phyloP scores from a whole-genome alignment of 2,888 invertebrate species.

The Epistrophe eligans region DNA sequence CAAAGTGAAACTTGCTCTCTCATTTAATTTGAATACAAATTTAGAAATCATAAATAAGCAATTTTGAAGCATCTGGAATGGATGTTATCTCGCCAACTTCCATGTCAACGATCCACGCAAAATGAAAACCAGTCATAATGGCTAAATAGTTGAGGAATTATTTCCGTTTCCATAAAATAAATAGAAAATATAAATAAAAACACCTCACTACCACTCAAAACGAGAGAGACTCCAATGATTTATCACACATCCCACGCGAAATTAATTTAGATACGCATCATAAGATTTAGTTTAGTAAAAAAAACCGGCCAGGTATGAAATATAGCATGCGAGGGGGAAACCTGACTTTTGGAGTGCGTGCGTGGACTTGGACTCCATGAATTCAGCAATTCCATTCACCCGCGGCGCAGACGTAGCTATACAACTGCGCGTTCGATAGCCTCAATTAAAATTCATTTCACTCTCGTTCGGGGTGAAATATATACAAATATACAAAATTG shows the following conservation, averaged over 20 bases:
- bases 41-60: conserved; percentile 40
- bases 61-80: conserved; percentile 40
- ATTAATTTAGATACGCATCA: conserved; percentile 40
- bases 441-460: conserved; percentile 74
- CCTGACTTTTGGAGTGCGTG: conserved; percentile 37
- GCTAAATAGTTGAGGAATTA: conserved; percentile 49
- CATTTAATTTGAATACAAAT: conserved; percentile 52
- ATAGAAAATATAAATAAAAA: conserved; percentile 1
- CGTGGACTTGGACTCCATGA: conserved; percentile 18
- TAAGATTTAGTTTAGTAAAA: conserved; percentile 17
- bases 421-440: conserved; percentile 51
- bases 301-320: conserved; percentile 43
- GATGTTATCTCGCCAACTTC: conserved; percentile 36
- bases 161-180: conserved; percentile 59
- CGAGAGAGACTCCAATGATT: conserved; percentile 41
- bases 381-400: conserved; percentile 36
- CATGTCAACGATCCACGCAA: conserved; percentile 70
- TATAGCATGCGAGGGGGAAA: conserved; percentile 13
- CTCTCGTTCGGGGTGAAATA: conserved; percentile 59
- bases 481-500: conserved; percentile 13
- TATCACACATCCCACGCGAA: conserved; percentile 68
- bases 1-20: conserved; percentile 12
- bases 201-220: conserved; percentile 48
- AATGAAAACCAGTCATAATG: conserved; percentile 59
- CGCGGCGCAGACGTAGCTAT: conserved; percentile 8